These are phyloP conservation scores for Phymanthus crucifer DNA, from an alignment of 92 coral and sea anemone species.

Conservation along the genomic window DNA sequence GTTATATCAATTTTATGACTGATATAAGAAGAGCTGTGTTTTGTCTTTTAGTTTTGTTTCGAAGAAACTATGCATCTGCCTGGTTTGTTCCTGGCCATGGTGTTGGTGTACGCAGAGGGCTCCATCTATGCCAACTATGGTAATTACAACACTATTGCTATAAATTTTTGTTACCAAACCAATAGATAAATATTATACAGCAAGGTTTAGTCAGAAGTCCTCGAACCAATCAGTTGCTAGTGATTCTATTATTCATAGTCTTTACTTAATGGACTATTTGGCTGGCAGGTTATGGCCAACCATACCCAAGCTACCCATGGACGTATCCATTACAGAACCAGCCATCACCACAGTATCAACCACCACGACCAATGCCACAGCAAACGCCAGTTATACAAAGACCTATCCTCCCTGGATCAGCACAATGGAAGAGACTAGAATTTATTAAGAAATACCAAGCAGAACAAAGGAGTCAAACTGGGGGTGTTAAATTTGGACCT, in stretches of 20 bases:
- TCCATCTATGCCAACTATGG: not conserved
- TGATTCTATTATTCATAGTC: not conserved
- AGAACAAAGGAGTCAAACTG: constrained; percentile 30
- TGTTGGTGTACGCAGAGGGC: not conserved
- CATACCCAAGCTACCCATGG: constrained; percentile 7
- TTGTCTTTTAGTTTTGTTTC: not conserved
- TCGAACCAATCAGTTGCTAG: no score
- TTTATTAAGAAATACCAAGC: constrained; percentile 38
- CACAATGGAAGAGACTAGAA: constrained; percentile 32
- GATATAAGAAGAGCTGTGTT: not conserved
- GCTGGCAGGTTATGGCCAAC: constrained; percentile 14
- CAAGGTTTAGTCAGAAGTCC: no score
- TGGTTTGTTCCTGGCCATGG: not conserved
- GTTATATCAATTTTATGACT: not conserved
- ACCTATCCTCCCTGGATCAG: constrained; percentile 33
- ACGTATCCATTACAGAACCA: not conserved
- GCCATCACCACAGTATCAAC: constrained; percentile 13
- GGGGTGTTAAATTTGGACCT: constrained; percentile 18
- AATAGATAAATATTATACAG: no score
- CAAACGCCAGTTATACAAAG: constrained; percentile 1
- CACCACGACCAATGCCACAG: not conserved
- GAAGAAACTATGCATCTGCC: not conserved
- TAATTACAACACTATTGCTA: no score
- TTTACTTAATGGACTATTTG: no score
- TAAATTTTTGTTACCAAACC: no score